Base-by-base conservation (phyloP, 2,113 vertebrate species). In the Cynopterus brachyotis region DNA sequence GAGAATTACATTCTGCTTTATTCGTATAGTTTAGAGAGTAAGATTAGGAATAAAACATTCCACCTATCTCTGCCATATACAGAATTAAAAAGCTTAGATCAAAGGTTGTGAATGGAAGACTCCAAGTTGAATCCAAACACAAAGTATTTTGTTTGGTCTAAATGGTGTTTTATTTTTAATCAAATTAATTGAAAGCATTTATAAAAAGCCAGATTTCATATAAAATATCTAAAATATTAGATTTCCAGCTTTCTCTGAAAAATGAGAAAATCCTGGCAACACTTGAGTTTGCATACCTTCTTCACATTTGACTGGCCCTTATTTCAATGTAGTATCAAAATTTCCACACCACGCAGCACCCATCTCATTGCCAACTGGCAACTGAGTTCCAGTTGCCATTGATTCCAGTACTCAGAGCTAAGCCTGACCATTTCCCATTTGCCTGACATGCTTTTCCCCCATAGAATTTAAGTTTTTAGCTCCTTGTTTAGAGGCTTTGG, bases 191-290 rank as follows among this genome's bases (percentile, higher is more conserved):
- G 24, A 10, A 50, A n/a, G 22, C 10, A 59, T 89, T 89, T 72
- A 82, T 42, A 40, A 90, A 75, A 96, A 50, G 47, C 19, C 42
- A 91, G 32, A 86, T 62, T 81, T 93, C 69, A 37, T 82, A 87
- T 32, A 87, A 94, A 87, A 59, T 73, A 86, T 66, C 47, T 86
- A 35, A 95, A 81, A 45, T 73, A 82, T 64, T 42, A 90, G 69
- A 76, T 82, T 82, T 11, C 37, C 26, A 16, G 13, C 67, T 83
- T 95, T 91, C 75, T 95, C 35, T 78, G 45, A 76, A 94, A 87
- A 82, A 78, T 42, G 60, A 66, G n/a, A 2, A 75, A 70, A 70
- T 26, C 22, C 32, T 94, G 53, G 55, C 66, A 22, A 37, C 24
- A 85, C 5, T 62, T 90, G 53, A 90, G 26, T 86, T 91, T 66